Evolutionary conservation across 2,797 vertebrate species (phyloP), one percentile per base, ranked within the genome.

Genomic region (Pelochelys cantorii): DNA sequence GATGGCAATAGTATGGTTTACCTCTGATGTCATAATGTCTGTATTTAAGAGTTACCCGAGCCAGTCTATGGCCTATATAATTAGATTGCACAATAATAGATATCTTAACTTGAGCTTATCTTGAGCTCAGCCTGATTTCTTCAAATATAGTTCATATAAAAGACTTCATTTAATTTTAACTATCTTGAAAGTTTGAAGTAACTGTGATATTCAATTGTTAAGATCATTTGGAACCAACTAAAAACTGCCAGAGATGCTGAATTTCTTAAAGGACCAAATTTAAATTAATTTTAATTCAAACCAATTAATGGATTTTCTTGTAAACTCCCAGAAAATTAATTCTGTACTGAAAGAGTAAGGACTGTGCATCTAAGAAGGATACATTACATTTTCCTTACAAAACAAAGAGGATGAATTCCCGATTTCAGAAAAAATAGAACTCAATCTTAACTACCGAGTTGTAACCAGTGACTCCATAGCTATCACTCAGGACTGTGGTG

Each of bases 261-360:
- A 71, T 37, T 71, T 34, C 20, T 37, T 71, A 68, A 68, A 68
- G n/a, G 65, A 68, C 9, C 48, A 93, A 27, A 54, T 25, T 84
- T 29, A 85, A 89, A 85, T 87, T 80, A 10, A 5, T 80, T 89
- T 91, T 90, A 53, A 90, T 37, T 81, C 59, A 52, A 77, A 77
- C 42, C 25, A 75, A 48, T 75, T 22, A 17, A 79, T 81, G 42
- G 71, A 83, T 84, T 89, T 92, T 79, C 79, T 56, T 90, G 18
- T 20, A 89, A 87, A 86, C 87, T 91, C 55, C 91, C 83, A 86
- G 1, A 55, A 71, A 91, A 92, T 82, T 89, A 90, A 87, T 92
- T 84, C 81, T 86, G 23, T 10, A 65, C 29, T 71, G 23, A 85
- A 93, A 88, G 87, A 79, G 11, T 55, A 90, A 85, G 54, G 8